phyloP scores from a whole-genome alignment of 2,888 invertebrate genomes.

The Tanytarsus gracilentus region DNA sequence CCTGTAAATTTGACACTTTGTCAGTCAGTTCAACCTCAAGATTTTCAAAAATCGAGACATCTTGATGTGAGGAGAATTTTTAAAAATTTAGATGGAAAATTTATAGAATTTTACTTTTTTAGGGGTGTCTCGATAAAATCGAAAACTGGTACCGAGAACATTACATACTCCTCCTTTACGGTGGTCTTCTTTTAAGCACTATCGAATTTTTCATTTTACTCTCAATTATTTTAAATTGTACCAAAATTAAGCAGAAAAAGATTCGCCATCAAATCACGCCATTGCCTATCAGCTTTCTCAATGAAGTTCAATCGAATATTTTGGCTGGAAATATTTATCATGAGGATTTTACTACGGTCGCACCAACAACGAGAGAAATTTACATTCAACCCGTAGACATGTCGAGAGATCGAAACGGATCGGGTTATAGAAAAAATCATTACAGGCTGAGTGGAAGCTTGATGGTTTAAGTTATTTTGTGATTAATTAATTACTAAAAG shows the following conservation, averaged over 20 bases:
- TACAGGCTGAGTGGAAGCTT: neutral
- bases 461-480: too few relatives aligned
- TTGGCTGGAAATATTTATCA: slow-evolving; percentile 18
- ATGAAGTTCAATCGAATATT: slow-evolving; percentile 37
- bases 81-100: slow-evolving; percentile 29
- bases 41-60: slow-evolving; percentile 39
- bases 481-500: too few relatives aligned
- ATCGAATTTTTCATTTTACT: slow-evolving; percentile 64
- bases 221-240: slow-evolving; percentile 61
- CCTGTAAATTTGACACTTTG: slow-evolving; percentile 63
- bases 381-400: slow-evolving; percentile 40
- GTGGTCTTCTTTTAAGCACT: slow-evolving; percentile 57
- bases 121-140: slow-evolving; percentile 61
- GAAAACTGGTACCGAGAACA: slow-evolving; percentile 72
- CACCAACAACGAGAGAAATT: slow-evolving; percentile 34
- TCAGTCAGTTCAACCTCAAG: slow-evolving; percentile 46
- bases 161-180: slow-evolving; percentile 57
- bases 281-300: neutral
- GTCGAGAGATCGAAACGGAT: slow-evolving; percentile 36
- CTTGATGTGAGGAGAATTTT: slow-evolving; percentile 33
- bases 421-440: neutral
- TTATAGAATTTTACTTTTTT: slow-evolving; percentile 33
- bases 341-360: slow-evolving; percentile 3
- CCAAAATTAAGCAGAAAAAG: slow-evolving; percentile 44
- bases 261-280: slow-evolving; percentile 28